Percentiles rank a stretch among this genome's conserved stretches.
These are phyloP conservation scores for Drosophila subobscura DNA, from an alignment of 1,140 invertebrate species.

Conservation along the genomic window DNA sequence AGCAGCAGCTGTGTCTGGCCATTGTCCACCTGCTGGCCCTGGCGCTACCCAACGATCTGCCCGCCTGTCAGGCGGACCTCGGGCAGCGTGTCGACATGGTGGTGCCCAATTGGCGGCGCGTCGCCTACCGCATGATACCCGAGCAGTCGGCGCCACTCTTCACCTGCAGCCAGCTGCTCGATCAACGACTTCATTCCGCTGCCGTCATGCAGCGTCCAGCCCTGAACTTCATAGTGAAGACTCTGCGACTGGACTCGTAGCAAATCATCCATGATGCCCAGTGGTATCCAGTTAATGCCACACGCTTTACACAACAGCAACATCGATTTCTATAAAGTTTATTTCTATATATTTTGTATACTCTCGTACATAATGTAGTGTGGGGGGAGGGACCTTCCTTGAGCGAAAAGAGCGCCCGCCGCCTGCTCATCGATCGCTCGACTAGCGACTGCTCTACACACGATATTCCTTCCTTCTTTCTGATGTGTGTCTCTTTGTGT, in stretches of 20 bases:
- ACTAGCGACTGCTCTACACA: no score
- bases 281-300: neutral
- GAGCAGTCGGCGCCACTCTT: constrained; percentile 75
- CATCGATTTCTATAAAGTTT: constrained; percentile 28
- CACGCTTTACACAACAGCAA: neutral
- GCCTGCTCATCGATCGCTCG: no score
- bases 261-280: neutral
- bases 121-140: constrained; percentile 73
- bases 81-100: constrained; percentile 59
- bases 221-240: constrained; percentile 36
- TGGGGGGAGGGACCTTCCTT: no score
- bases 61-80: constrained; percentile 12
- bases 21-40: constrained; percentile 65
- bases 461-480: no score
- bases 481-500: no score
- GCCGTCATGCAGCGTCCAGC: constrained; percentile 34
- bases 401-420: no score
- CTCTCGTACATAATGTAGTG: constrained; percentile 24
- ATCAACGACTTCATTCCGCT: constrained; percentile 44
- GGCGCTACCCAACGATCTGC: constrained; percentile 53
- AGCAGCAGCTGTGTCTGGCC: constrained; percentile 85
- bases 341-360: constrained; percentile 43
- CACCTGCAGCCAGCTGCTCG: constrained; percentile 54
- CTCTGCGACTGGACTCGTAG: constrained; percentile 48
- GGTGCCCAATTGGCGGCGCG: constrained; percentile 67